A percentile compares a stretch with the other conserved stretches of the same genome.
phyloP scores from a whole-genome alignment of 2,113 vertebrate species.

The Macrotis lagotis region DNA sequence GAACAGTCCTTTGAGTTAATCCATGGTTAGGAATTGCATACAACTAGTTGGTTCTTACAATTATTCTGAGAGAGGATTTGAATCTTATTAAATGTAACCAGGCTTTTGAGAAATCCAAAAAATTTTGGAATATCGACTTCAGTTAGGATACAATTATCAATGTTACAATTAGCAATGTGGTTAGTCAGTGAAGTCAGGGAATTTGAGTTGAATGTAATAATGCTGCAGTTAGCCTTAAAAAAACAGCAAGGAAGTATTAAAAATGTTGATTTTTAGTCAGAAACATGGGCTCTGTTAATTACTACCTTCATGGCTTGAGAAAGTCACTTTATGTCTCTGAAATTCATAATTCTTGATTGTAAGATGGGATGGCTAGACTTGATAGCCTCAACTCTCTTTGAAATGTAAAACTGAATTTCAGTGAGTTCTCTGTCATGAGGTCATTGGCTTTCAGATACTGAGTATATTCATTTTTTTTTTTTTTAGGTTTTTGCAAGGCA shows the following conservation, averaged over 20 bases:
- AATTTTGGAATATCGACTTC: constrained; percentile 72
- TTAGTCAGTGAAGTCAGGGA: constrained; percentile 14
- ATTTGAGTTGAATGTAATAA: constrained; percentile 37
- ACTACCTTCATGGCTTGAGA: not conserved
- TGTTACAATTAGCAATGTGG: constrained; percentile 55
- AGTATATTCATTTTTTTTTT: no score
- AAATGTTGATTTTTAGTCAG: not conserved
- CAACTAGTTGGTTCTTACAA: constrained; percentile 63
- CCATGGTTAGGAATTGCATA: constrained; percentile 29
- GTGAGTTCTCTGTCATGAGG: not conserved
- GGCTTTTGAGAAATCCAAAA: constrained; percentile 66
- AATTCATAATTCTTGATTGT: not conserved
- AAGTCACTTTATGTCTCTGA: not conserved
- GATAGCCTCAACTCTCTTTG: not conserved
- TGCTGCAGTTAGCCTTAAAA: not conserved
- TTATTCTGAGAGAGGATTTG: constrained; percentile 72
- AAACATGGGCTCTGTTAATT: not conserved
- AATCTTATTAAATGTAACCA: constrained; percentile 42
- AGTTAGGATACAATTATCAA: constrained; percentile 64
- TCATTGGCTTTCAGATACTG: not conserved
- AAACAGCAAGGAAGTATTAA: not conserved
- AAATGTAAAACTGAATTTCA: not conserved
- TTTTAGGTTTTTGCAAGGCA: no score
- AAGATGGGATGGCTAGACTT: not conserved
- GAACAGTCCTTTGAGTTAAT: constrained; percentile 54